phyloP scores from a whole-genome alignment of 2,797 vertebrate genomes.

The Micromesistius poutassou region DNA sequence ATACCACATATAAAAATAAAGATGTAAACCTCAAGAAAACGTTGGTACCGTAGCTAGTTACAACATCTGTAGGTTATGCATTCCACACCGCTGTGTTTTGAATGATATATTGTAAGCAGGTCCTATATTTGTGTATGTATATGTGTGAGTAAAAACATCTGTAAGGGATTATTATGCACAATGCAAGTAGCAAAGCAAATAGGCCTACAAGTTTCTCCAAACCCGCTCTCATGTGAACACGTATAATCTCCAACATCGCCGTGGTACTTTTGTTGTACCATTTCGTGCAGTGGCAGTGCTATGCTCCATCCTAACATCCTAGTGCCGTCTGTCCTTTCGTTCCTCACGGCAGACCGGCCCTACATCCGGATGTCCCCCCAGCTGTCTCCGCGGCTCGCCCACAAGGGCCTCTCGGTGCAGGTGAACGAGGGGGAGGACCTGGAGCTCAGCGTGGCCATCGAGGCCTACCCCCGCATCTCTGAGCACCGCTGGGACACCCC shows the following conservation, averaged over 20 bases:
- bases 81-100: constrained; percentile 53
- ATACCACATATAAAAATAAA: constrained; percentile 75
- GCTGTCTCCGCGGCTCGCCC: constrained; percentile 66
- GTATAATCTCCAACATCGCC: too few relatives aligned
- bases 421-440: constrained; percentile 77
- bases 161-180: constrained; percentile 39
- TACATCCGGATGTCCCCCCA: constrained; percentile 78
- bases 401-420: constrained; percentile 61
- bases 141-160: too few relatives aligned
- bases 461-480: constrained; percentile 83
- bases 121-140: too few relatives aligned
- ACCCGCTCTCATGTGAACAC: too few relatives aligned
- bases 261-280: too few relatives aligned
- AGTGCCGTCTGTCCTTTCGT: not conserved
- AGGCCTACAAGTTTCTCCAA: constrained; percentile 36
- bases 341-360: constrained; percentile 74
- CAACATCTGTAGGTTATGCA: constrained; percentile 62
- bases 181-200: constrained; percentile 29
- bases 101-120: constrained; percentile 15
- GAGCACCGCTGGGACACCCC: constrained; percentile 68
- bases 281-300: too few relatives aligned
- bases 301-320: too few relatives aligned
- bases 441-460: constrained; percentile 74
- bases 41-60: constrained; percentile 79
- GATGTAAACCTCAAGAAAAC: constrained; percentile 74